phyloP scores from a whole-genome alignment of 2,113 vertebrate species.

The Bettongia penicillata region DNA sequence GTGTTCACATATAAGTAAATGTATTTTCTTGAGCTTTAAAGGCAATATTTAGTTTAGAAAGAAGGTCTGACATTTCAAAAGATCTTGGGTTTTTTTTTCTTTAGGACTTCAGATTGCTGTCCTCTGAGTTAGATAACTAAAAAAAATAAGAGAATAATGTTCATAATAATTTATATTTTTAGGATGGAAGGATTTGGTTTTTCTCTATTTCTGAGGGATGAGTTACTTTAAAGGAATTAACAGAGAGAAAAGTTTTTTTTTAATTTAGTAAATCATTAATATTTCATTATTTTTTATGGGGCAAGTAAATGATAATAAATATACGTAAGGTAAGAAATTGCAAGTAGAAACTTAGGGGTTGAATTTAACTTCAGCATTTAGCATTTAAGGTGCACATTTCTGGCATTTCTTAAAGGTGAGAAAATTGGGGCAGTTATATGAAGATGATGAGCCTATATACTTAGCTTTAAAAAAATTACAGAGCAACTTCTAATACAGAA shows the following conservation, averaged over 20 bases:
- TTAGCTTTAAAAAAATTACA: neutral
- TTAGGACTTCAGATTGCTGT: neutral
- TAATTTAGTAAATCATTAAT: neutral
- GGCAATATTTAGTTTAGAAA: neutral
- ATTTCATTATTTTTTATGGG: neutral
- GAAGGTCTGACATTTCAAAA: neutral
- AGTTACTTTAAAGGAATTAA: neutral
- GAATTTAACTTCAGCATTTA: neutral
- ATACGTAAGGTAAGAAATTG: neutral
- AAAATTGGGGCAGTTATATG: neutral
- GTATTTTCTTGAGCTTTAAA: neutral
- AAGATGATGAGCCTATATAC: neutral
- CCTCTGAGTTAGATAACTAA: neutral
- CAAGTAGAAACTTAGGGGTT: neutral
- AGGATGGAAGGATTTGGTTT: neutral
- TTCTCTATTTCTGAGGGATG: neutral
- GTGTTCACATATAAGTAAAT: neutral
- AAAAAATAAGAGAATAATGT: neutral
- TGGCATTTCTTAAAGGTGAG: neutral
- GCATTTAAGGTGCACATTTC: neutral
- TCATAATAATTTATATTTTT: neutral
- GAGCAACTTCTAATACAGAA: neutral
- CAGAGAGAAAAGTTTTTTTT: neutral
- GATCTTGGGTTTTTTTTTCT: neutral
- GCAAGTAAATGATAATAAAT: neutral